Percentiles rank a stretch among this genome's conserved stretches.
These are phyloP conservation scores for Heterodera schachtii DNA, from an alignment of 1,140 invertebrate genomes.

Conservation along the genomic window DNA sequence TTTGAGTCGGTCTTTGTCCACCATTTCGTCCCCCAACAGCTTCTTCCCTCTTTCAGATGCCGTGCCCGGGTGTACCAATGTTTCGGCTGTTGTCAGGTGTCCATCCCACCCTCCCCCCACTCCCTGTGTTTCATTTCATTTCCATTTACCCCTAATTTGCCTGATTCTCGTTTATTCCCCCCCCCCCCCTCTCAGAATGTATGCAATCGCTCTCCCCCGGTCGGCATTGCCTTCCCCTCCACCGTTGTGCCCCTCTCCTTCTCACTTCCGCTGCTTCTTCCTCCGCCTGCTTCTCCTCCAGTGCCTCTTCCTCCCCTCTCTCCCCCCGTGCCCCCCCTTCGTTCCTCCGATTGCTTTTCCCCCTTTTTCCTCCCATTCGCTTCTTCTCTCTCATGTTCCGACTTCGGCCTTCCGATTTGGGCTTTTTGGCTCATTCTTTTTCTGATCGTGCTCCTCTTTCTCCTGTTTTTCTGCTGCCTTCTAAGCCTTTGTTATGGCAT, in stretches of 20 bases:
- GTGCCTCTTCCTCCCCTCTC: background rate
- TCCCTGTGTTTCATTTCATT: background rate
- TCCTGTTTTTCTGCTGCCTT: background rate
- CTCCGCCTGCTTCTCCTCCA: background rate
- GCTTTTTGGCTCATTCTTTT: background rate
- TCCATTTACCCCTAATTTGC: background rate
- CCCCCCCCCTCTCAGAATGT: background rate
- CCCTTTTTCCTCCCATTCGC: background rate
- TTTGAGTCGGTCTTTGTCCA: background rate
- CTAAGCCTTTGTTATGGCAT: background rate
- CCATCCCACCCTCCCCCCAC: background rate
- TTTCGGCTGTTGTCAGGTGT: slow-evolving; percentile 23
- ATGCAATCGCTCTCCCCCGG: background rate
- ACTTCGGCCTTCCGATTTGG: background rate
- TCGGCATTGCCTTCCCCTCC: slow-evolving; percentile 6
- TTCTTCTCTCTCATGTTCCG: background rate
- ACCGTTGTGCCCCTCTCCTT: slow-evolving; percentile 3
- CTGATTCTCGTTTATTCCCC: background rate
- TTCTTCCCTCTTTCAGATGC: background rate
- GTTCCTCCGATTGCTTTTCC: background rate
- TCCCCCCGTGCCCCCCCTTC: background rate
- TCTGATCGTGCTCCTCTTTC: background rate
- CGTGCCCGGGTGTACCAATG: slow-evolving; percentile 19
- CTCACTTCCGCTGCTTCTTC: background rate
- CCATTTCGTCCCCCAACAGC: background rate